Evolutionary conservation across 2,797 vertebrate genomes (phyloP).

Genomic region (Fundulus diaphanus): DNA sequence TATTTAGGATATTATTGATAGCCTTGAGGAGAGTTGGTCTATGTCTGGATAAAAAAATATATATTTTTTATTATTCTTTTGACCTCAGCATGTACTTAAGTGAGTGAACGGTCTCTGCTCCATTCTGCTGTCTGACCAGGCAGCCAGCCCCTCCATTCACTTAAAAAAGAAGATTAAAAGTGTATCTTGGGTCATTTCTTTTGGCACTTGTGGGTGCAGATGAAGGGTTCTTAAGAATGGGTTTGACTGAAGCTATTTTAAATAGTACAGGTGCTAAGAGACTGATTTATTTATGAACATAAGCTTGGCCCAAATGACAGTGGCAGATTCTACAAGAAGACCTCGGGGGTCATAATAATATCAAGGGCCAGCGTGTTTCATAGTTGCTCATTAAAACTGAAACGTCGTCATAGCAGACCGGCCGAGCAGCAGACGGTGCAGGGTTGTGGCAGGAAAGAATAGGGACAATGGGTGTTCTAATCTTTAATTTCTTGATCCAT

Average conservation of each 20-base stretch:
- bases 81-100: not conserved
- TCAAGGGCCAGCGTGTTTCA: not conserved
- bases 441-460: not conserved
- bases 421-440: not conserved
- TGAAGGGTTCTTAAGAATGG: not conserved
- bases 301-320: not conserved
- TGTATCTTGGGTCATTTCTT: not conserved
- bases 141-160: too few species aligned
- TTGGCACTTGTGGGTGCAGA: not conserved
- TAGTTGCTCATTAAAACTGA: not conserved
- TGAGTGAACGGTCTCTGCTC: too few species aligned
- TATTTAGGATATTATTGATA: not conserved
- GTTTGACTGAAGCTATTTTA: not conserved
- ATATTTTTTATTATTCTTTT: not conserved
- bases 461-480: not conserved
- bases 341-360: not conserved
- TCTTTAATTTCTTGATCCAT: not conserved
- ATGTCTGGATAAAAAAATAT: not conserved
- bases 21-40: not conserved
- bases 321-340: not conserved
- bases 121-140: too few species aligned
- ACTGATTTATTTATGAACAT: not conserved
- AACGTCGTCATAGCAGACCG: not conserved
- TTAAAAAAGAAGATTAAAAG: too few species aligned
- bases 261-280: not conserved